phyloP scores from a whole-genome alignment of 2,797 vertebrate species.

The Lepilemur septentrionalis region DNA sequence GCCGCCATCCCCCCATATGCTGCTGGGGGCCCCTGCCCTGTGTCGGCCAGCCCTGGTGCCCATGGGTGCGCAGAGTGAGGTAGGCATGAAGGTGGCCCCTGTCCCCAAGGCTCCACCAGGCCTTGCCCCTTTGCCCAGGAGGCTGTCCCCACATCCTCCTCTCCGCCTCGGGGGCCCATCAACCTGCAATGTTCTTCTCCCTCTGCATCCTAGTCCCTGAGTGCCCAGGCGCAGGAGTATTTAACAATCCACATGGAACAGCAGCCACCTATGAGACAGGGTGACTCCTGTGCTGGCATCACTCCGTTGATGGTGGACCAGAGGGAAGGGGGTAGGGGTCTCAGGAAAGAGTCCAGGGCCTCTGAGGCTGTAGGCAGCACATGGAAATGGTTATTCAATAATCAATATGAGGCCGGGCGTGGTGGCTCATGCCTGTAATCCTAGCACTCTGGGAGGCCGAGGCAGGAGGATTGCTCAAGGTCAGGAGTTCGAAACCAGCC shows the following conservation, averaged over 20 bases:
- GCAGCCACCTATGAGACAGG: neutral
- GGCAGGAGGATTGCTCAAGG: too few species aligned
- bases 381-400: neutral
- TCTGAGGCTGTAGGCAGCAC: too few species aligned
- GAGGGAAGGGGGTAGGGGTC: neutral
- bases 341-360: neutral
- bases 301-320: neutral
- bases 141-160: neutral
- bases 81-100: neutral
- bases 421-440: too few species aligned
- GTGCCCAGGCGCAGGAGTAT: neutral
- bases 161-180: neutral
- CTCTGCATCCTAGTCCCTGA: neutral
- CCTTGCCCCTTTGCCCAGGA: neutral
- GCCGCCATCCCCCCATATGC: neutral
- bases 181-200: neutral
- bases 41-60: constrained; percentile 34
- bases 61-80: constrained; percentile 54
- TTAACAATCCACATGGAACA: neutral
- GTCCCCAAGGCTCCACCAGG: neutral
- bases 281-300: neutral
- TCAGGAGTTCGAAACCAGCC: too few species aligned
- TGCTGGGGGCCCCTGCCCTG: constrained; percentile 48
- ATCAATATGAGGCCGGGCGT: neutral
- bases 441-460: too few species aligned